phyloP scores from a whole-genome alignment of 2,113 vertebrate species.

The Fregetta grallaria region DNA sequence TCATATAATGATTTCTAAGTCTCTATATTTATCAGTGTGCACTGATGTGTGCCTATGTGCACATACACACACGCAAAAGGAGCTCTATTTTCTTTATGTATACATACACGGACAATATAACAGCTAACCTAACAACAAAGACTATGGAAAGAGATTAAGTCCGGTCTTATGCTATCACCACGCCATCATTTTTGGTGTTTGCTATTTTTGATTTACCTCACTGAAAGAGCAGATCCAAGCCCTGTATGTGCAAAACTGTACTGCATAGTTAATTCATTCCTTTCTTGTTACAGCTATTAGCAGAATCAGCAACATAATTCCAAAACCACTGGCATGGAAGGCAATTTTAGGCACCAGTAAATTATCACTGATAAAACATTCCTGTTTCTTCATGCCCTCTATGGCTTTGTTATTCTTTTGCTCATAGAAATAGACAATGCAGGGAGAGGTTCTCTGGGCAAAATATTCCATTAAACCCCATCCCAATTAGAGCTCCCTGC shows the following conservation, averaged over 20 bases:
- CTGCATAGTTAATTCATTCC: not conserved
- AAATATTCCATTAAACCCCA: not conserved
- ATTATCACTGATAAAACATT: constrained; percentile 42
- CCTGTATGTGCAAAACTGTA: not conserved
- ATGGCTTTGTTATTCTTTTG: constrained; percentile 19
- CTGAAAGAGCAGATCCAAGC: not conserved
- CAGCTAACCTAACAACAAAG: not conserved
- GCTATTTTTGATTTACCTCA: not conserved
- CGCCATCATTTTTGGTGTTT: not conserved
- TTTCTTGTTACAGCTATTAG: constrained; percentile 29
- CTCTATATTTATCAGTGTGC: not conserved
- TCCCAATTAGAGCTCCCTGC: not conserved
- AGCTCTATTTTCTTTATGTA: not conserved
- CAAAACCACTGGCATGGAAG: constrained; percentile 3
- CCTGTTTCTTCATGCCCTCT: constrained; percentile 56
- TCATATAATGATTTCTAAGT: not conserved
- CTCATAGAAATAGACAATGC: not conserved
- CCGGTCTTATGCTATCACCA: not conserved
- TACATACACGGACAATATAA: accelerated
- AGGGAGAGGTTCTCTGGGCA: constrained; percentile 13
- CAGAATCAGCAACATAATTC: constrained; percentile 19
- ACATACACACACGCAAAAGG: not conserved
- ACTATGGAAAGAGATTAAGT: not conserved
- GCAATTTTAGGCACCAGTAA: constrained; percentile 49
- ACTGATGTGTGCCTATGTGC: not conserved